Base-by-base conservation (phyloP, 2,113 vertebrate genomes). In the Prunella himalayana region DNA sequence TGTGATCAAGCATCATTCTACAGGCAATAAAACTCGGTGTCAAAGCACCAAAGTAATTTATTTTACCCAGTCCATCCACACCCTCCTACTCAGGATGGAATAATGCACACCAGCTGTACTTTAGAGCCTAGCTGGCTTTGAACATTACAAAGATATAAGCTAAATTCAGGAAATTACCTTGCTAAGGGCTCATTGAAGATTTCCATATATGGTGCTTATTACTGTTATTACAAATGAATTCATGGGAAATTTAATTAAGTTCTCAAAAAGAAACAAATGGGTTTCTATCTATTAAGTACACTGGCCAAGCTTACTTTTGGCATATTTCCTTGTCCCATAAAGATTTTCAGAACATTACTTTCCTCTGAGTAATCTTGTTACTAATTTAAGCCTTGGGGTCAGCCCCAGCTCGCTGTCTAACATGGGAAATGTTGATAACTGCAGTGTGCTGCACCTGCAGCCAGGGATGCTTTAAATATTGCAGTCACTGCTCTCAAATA, bases 181-280 rank as follows among this genome's bases (percentile, higher is more conserved):
- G 83, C 92, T 89, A 72, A 82, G 59, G 85, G 79, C 61, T 88
- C 89, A 81, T 49, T 89, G 92, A 86, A 89, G 79, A 45, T 94
- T 92, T 85, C 89, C 79, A 92, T 94, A 73, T 91, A 95, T 93
- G 82, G 91, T 60, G 79, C 64, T 82, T 84, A 78, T 96, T 88
- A 76, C 78, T 94, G 80, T 89, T 97, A 93, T 54, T 94, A 90
- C 92, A 83, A 94, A 78, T 94, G 90, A 96, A 97, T 96, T 90
- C 80, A 96, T 94, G 72, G 92, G 97, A 97, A 96, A 96, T 69
- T 71, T 92, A 96, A 94, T 95, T 94, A 95, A 86, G 37, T 83
- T 93, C 90, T 93, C 82, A 91, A 96, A 91, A 93, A 64, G 86
- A 95, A 97, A 90, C 61, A 97, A 97, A 92, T 86, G 80, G 63